A percentile compares a stretch with the other conserved stretches of the same genome.
phyloP scores from a whole-genome alignment of 2,797 vertebrate species.

The Enteromius viviparus region DNA sequence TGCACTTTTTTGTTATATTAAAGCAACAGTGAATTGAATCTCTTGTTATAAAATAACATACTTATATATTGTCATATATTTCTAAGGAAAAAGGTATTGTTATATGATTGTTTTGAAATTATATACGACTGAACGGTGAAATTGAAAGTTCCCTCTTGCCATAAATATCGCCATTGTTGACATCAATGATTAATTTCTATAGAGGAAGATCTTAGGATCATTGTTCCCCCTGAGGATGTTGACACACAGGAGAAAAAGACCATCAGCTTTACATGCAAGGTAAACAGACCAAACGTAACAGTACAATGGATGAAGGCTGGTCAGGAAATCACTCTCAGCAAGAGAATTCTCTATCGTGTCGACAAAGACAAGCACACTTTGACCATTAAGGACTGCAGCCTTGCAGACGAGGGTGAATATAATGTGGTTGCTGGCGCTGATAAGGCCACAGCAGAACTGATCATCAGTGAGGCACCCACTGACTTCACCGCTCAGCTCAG shows the following conservation, averaged over 20 bases:
- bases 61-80: not conserved
- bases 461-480: conserved; percentile 95
- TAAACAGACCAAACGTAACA: conserved; percentile 89
- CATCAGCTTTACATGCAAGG: conserved; percentile 94
- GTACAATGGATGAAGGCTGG: conserved; percentile 92
- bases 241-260: conserved; percentile 98
- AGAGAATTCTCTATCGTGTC: conserved; percentile 85
- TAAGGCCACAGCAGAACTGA: conserved; percentile 91
- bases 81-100: not conserved
- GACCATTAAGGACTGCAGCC: conserved; percentile 91
- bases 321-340: conserved; percentile 86
- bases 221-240: conserved; percentile 91
- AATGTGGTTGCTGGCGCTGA: conserved; percentile 85
- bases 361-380: conserved; percentile 95
- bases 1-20: not conserved
- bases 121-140: too few species aligned
- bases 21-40: not conserved
- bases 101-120: too few species aligned
- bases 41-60: not conserved
- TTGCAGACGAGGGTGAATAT: conserved; percentile 95
- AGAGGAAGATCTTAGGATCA: conserved; percentile 93
- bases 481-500: conserved; percentile 89
- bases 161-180: too few species aligned
- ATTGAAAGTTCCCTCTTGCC: too few species aligned
- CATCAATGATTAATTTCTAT: conserved; percentile 55